These are phyloP conservation scores for Thrips palmi DNA, from an alignment of 1,140 invertebrate genomes.

Conservation along the genomic window DNA sequence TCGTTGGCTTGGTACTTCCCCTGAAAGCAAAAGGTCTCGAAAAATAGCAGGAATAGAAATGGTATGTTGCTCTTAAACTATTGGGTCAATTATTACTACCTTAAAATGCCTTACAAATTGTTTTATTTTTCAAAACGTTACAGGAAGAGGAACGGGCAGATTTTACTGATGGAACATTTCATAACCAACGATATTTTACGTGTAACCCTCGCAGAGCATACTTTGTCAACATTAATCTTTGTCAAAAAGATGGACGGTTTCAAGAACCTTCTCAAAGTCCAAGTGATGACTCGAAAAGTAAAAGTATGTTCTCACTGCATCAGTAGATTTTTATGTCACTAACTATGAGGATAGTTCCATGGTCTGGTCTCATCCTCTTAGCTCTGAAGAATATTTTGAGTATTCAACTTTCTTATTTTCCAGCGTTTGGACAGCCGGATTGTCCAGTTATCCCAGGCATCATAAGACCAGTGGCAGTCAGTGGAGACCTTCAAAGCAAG, in stretches of 20 bases:
- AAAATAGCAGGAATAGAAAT: constrained; percentile 49
- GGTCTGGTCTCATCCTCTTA: no score
- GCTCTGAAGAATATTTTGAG: no score
- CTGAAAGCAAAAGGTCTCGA: constrained; percentile 23
- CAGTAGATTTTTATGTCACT: no score
- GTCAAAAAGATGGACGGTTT: constrained; percentile 59
- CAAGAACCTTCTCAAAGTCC: constrained; percentile 34
- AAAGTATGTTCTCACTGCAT: no score
- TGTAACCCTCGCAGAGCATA: constrained; percentile 50
- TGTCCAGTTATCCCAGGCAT: constrained; percentile 61
- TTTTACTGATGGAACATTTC: constrained; percentile 57
- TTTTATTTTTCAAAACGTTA: constrained; percentile 6
- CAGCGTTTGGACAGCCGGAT: constrained; percentile 38
- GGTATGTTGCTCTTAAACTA: constrained; percentile 28
- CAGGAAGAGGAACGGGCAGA: constrained; percentile 48
- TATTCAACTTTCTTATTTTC: no score
- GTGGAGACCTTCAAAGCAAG: constrained; percentile 41
- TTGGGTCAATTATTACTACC: not conserved
- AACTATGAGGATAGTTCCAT: no score
- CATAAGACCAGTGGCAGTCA: constrained; percentile 48
- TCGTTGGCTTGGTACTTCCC: constrained; percentile 59
- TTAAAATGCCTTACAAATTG: not conserved
- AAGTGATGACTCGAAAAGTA: no score
- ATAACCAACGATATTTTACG: constrained; percentile 46
- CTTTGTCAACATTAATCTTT: constrained; percentile 59